Percentiles rank a stretch among this genome's conserved stretches.
Conservation (phyloP, 2,797 vertebrate species). For the Gymnodraco acuticeps region DNA sequence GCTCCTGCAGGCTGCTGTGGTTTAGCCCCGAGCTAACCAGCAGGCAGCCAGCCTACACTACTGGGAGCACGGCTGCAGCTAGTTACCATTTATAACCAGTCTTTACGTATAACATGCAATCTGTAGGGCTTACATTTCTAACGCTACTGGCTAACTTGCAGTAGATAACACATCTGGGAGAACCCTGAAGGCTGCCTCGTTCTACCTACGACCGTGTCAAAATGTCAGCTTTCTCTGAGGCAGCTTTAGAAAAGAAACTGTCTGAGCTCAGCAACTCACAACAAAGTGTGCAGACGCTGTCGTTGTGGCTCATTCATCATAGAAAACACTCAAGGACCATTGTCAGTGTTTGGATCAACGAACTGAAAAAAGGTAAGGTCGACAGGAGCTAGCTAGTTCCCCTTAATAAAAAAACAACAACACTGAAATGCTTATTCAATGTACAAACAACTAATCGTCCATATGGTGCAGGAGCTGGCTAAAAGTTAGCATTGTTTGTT, state of each 20-base stretch:
- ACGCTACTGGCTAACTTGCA: slow-evolving; percentile 2
- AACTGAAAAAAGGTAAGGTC: slow-evolving; percentile 86
- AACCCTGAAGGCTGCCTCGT: slow-evolving; percentile 35
- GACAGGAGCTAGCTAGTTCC: neutral
- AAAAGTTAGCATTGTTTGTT: neutral
- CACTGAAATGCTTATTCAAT: neutral
- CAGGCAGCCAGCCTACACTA: neutral
- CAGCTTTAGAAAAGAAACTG: slow-evolving; percentile 88
- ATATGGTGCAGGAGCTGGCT: slow-evolving; percentile 1
- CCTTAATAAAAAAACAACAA: neutral
- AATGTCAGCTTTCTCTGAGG: slow-evolving; percentile 90
- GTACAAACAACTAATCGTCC: neutral
- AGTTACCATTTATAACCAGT: slow-evolving; percentile 1
- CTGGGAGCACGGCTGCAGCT: slow-evolving; percentile 7
- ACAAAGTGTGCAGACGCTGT: slow-evolving; percentile 89
- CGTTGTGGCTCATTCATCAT: slow-evolving; percentile 89
- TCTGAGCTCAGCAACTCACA: slow-evolving; percentile 90
- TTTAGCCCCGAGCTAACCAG: neutral
- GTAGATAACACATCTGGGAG: slow-evolving; percentile 30
- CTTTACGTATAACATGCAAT: neutral
- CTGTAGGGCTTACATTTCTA: too few species aligned
- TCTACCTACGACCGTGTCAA: slow-evolving; percentile 54
- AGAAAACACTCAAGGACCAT: slow-evolving; percentile 89
- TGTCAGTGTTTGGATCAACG: slow-evolving; percentile 87
- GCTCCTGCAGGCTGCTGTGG: slow-evolving; percentile 18